Percentiles rank a stretch among this genome's conserved stretches.
Evolutionary conservation across 2,113 vertebrate species (phyloP).

Genomic region (Pica pica): DNA sequence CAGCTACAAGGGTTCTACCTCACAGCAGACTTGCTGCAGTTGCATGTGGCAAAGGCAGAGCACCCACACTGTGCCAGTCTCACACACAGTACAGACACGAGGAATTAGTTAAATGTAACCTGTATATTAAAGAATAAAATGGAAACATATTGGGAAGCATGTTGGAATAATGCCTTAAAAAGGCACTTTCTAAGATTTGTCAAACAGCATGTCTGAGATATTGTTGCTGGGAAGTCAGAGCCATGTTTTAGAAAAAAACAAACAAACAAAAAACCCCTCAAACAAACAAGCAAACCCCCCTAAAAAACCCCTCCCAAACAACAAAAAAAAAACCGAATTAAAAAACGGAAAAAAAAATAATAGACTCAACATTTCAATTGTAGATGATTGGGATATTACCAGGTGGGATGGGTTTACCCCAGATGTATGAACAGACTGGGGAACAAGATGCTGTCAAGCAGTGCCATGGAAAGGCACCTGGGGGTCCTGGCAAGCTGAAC

Average conservation of each 20-base stretch:
- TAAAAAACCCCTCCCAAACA: neutral
- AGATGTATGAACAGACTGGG: accelerated
- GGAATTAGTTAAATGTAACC: neutral
- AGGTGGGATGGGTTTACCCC: neutral
- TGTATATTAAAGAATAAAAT: neutral
- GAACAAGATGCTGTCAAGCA: neutral
- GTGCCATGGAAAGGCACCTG: neutral
- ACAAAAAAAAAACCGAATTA: too few relatives aligned
- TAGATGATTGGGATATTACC: neutral
- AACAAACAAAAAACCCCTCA: neutral
- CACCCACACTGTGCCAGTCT: accelerated
- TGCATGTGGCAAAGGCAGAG: neutral
- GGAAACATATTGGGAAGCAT: neutral
- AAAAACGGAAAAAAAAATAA: too few relatives aligned
- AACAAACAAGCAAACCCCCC: neutral
- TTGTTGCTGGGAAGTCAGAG: neutral
- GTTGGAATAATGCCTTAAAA: neutral
- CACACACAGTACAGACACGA: neutral
- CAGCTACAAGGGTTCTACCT: neutral
- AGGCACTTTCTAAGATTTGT: neutral
- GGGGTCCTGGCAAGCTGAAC: accelerated
- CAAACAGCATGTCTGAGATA: neutral
- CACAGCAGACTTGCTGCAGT: neutral
- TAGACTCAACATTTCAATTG: neutral
- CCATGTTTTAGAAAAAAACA: neutral